phyloP scores from a whole-genome alignment of 2,797 vertebrate species.

The Microctenopoma stevenorrisi region DNA sequence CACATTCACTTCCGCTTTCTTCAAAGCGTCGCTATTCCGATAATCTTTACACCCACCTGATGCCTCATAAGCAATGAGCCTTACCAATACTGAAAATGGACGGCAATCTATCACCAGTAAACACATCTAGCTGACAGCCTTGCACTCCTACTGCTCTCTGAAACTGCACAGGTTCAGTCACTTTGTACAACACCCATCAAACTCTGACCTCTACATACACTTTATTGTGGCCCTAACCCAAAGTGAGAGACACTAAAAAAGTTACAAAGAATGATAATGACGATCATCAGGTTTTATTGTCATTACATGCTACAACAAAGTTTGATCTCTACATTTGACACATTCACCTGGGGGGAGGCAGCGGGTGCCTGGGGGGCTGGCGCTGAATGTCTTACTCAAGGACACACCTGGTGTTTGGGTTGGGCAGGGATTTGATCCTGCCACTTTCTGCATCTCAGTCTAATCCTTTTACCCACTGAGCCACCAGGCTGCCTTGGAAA shows the following conservation, averaged over 20 bases:
- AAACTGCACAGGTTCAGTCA: slow-evolving; percentile 61
- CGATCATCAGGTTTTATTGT: too few relatives aligned
- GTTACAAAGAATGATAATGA: slow-evolving; percentile 12
- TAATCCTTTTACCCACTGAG: too few relatives aligned
- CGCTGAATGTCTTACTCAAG: too few relatives aligned
- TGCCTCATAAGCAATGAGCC: slow-evolving; percentile 71
- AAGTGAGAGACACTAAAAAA: slow-evolving; percentile 45
- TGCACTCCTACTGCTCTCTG: slow-evolving; percentile 64
- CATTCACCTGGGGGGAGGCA: too few relatives aligned
- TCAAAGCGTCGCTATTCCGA: slow-evolving; percentile 74
- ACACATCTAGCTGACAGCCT: slow-evolving; percentile 46
- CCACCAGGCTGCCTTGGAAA: too few relatives aligned
- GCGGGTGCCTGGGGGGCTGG: too few relatives aligned
- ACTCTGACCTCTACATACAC: slow-evolving; percentile 60
- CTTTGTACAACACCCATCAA: slow-evolving; percentile 47
- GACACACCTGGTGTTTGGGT: too few relatives aligned
- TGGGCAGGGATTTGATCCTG: too few relatives aligned
- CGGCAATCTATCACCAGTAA: slow-evolving; percentile 71
- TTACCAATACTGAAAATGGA: slow-evolving; percentile 75
- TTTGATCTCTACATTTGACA: too few relatives aligned
- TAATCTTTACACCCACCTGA: slow-evolving; percentile 78
- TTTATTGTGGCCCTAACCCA: slow-evolving; percentile 50
- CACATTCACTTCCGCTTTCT: slow-evolving; percentile 62
- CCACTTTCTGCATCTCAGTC: too few relatives aligned
- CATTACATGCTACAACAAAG: too few relatives aligned